These are phyloP conservation scores for Eurytoma adleriae DNA, from an alignment of 2,888 invertebrate genomes.

Conservation along the genomic window DNA sequence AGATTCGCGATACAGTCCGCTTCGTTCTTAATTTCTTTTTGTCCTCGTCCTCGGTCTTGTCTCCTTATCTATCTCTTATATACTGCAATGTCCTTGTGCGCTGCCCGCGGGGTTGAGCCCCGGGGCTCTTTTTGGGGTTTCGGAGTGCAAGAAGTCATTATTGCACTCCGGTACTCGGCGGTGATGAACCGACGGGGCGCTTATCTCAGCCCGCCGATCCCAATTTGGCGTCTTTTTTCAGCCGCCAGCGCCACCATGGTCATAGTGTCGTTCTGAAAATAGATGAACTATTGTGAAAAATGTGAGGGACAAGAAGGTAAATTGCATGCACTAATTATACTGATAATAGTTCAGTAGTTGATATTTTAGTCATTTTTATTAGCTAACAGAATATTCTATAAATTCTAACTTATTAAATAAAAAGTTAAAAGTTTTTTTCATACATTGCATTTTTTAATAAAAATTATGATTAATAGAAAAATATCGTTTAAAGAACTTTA, in stretches of 20 bases:
- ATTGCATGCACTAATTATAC: too few species aligned
- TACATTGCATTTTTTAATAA: too few species aligned
- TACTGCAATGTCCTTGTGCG: conserved; percentile 46
- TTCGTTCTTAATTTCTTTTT: neutral
- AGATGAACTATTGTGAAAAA: neutral
- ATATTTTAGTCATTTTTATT: too few species aligned
- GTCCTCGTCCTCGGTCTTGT: neutral
- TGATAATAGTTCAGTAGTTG: too few species aligned
- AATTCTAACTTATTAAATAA: too few species aligned
- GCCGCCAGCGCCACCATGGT: conserved; percentile 62
- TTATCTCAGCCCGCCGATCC: conserved; percentile 28
- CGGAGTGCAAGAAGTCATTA: conserved; percentile 15
- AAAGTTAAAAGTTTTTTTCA: too few species aligned
- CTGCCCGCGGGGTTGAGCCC: conserved; percentile 14
- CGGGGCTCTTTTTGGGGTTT: conserved; percentile 9
- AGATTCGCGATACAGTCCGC: conserved; percentile 18
- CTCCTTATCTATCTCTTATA: neutral
- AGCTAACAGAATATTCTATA: too few species aligned
- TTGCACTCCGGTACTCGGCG: neutral
- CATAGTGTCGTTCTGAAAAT: conserved; percentile 64
- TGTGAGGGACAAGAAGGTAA: neutral
- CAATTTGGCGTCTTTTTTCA: conserved; percentile 47
- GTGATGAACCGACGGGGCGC: neutral
- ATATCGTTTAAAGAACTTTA: too few species aligned
- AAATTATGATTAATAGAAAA: too few species aligned